Evolutionary conservation across 2,888 invertebrate genomes (phyloP), one percentile per base, ranked within the genome.

Genomic region (Nephrocerus scutellatus): DNA sequence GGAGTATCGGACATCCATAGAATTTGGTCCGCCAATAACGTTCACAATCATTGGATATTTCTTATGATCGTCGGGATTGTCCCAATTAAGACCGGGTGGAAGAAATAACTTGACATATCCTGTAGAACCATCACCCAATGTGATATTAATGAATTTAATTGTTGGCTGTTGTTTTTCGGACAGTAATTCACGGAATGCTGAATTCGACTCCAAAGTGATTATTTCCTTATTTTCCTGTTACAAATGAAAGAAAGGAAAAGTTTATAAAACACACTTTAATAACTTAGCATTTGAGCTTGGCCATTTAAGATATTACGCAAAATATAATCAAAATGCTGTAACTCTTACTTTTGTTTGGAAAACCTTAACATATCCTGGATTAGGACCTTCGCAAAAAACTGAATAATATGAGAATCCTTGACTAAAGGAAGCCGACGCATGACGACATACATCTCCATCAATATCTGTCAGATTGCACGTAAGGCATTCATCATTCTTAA

Each of bases 21-120:
- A 78, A 23, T 81, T 80, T 1, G 91, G 91, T 1, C 89, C 90
- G 2, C 77, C 82, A 59, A 91, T 84, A 59, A 83, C 80, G 50
- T 79, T 71, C 22, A 84, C 75, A 5, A 84, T 66, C 72, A 83
- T 72, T 0, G 87, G 83, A 62, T 85, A 85, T 44, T 72, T 74
- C 38, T 72, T 73, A 2, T 48, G 53, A 9, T 52, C 50, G 54
- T 78, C 70, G 46, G 85, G 74, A 39, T 74, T 70, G 4, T 72
- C 71, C 36, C 74, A 67, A 52, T 75, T 68, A 48, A 83, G 73
- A 38, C 73, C 69, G 1, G 81, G 80, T 1, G 87, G 87, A 26
- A 85, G 55, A 19, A 75, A 60, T 16, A 87, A 57, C 46, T 79
- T 77, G 1, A 80, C 79, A 39, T 73, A 72, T 1, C 77, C 77